Evolutionary conservation across 1,140 invertebrate genomes (phyloP).

Genomic region (Arion vulgaris): DNA sequence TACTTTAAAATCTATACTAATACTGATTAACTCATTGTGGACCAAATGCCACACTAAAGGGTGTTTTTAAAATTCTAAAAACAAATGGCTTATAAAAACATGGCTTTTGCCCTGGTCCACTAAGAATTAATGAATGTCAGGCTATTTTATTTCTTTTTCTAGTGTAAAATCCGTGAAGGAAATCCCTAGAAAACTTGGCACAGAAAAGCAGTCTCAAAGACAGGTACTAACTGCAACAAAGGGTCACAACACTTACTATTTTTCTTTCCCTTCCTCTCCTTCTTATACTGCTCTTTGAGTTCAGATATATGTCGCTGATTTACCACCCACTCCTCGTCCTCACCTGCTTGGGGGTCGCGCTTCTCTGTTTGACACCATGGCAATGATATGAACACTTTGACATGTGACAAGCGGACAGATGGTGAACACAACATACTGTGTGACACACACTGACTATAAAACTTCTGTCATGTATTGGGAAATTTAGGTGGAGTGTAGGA

Average conservation of each 20-base stretch:
- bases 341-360: slow-evolving; percentile 64
- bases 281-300: slow-evolving; percentile 75
- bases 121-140: too few relatives aligned
- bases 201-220: neutral
- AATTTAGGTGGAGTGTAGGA: too few relatives aligned
- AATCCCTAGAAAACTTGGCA: neutral
- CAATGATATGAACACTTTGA: slow-evolving; percentile 25
- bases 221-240: neutral
- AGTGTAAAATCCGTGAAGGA: slow-evolving; percentile 6
- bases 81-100: too few relatives aligned
- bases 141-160: too few relatives aligned
- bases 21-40: too few relatives aligned
- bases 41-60: too few relatives aligned
- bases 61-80: too few relatives aligned
- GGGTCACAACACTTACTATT: slow-evolving; percentile 58
- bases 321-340: slow-evolving; percentile 73
- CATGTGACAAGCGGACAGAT: slow-evolving; percentile 23
- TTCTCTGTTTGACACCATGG: slow-evolving; percentile 64
- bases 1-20: too few relatives aligned
- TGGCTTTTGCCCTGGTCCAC: too few relatives aligned
- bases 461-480: too few relatives aligned
- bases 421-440: neutral
- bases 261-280: slow-evolving; percentile 73
- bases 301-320: slow-evolving; percentile 73
- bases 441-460: neutral